Evolutionary conservation across 2,888 invertebrate species (phyloP).

Genomic region (Ochropleura plecta): DNA sequence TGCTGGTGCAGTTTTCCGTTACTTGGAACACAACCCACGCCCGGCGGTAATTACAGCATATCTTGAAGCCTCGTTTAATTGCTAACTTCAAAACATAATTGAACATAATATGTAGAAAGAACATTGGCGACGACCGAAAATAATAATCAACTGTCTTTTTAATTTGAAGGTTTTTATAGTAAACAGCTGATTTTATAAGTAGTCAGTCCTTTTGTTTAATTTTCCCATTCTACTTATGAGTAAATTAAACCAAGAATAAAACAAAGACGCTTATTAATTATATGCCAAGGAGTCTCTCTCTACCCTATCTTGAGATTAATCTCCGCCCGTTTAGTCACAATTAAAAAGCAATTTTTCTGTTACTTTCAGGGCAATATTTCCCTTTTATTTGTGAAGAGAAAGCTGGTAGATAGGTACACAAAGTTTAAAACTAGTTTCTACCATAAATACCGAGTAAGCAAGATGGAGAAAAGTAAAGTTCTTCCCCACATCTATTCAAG

Average conservation of each 20-base stretch:
- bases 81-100: constrained; percentile 21
- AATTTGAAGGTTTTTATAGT: not conserved
- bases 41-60: constrained; percentile 34
- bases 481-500: constrained; percentile 30
- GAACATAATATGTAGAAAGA: constrained; percentile 14
- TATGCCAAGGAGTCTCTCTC: no score
- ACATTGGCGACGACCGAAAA: not conserved
- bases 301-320: not conserved
- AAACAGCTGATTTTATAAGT: not conserved
- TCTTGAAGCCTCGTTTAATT: constrained; percentile 36
- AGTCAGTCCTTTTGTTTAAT: not conserved
- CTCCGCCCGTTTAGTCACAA: constrained; percentile 2
- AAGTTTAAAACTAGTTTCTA: constrained; percentile 38
- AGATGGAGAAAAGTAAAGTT: constrained; percentile 51
- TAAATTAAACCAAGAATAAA: not conserved
- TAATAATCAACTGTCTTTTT: not conserved
- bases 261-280: not conserved
- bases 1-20: constrained; percentile 23
- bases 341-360: constrained; percentile 11
- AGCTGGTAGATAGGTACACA: constrained; percentile 12
- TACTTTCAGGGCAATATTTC: constrained; percentile 23
- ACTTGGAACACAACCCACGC: constrained; percentile 25
- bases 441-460: constrained; percentile 23
- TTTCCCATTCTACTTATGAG: not conserved
- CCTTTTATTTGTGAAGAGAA: constrained; percentile 20